A percentile compares a stretch with the other conserved stretches of the same genome.
phyloP scores from a whole-genome alignment of 2,113 vertebrate species.

The Chitala chitala region DNA sequence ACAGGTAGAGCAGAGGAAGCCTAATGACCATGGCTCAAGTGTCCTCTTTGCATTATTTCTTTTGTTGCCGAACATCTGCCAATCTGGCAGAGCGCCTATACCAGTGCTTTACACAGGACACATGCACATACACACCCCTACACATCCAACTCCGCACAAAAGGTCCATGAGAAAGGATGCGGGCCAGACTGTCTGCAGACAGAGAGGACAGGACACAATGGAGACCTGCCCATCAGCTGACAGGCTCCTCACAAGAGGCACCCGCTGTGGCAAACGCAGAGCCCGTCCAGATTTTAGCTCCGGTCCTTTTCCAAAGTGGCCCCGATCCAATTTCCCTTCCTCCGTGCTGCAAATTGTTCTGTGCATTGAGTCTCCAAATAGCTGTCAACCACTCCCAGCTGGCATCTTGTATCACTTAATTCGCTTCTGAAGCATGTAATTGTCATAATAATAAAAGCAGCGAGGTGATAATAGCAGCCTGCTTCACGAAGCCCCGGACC shows the following conservation, averaged over 20 bases:
- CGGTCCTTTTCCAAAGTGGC: constrained; percentile 70
- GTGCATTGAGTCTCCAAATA: constrained; percentile 74
- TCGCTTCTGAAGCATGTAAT: constrained; percentile 72
- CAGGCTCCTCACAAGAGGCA: neutral
- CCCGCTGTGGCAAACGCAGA: constrained; percentile 26
- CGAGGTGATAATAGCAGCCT: constrained; percentile 74
- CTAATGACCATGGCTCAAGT: no score
- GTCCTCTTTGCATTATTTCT: no score
- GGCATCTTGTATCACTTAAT: constrained; percentile 69
- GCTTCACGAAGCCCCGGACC: constrained; percentile 56
- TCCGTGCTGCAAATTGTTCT: constrained; percentile 71
- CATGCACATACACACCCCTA: no score
- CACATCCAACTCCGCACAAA: no score
- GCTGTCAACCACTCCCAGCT: constrained; percentile 71
- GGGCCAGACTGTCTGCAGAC: no score
- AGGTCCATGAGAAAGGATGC: no score
- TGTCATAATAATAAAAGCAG: constrained; percentile 76
- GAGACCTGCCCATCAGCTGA: no score
- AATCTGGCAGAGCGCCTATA: no score
- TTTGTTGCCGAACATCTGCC: no score
- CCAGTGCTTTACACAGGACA: no score
- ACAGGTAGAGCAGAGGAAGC: no score
- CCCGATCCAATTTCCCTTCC: constrained; percentile 74
- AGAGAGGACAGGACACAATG: no score
- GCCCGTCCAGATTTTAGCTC: constrained; percentile 60